These are phyloP conservation scores for Enteromius anoplus DNA, from an alignment of 2,797 vertebrate species.

Conservation along the genomic window DNA sequence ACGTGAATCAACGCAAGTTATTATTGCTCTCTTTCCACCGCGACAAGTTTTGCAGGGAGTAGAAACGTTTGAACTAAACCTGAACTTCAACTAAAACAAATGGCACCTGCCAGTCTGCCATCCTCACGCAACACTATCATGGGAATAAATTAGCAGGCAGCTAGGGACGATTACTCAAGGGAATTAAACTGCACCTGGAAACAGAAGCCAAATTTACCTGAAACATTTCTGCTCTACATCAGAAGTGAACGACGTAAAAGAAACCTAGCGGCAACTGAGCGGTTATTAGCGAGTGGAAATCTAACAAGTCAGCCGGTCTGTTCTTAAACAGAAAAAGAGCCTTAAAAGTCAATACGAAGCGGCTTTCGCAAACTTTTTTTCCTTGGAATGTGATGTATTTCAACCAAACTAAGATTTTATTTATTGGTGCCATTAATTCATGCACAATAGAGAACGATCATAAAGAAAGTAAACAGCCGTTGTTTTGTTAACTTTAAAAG, in stretches of 20 bases:
- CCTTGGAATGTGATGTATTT: neutral
- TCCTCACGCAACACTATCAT: neutral
- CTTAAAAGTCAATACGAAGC: neutral
- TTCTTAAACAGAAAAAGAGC: neutral
- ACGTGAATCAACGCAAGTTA: neutral
- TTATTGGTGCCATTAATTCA: neutral
- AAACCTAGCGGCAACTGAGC: neutral
- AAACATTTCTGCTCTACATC: neutral
- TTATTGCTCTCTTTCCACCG: neutral
- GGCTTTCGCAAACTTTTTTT: neutral
- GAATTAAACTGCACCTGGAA: neutral
- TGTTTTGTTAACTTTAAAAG: neutral
- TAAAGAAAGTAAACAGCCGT: neutral
- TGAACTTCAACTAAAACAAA: neutral
- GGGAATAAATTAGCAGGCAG: neutral
- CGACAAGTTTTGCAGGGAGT: neutral
- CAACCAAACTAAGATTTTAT: neutral
- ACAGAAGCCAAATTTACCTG: constrained; percentile 4
- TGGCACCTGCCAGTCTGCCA: neutral
- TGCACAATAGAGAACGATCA: neutral
- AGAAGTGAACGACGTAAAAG: constrained; percentile 3
- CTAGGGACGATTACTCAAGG: neutral
- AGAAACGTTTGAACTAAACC: neutral
- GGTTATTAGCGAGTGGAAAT: neutral
- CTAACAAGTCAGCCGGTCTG: neutral